These are phyloP conservation scores for Callinectes sapidus DNA, from an alignment of 2,888 invertebrate genomes.

Conservation along the genomic window DNA sequence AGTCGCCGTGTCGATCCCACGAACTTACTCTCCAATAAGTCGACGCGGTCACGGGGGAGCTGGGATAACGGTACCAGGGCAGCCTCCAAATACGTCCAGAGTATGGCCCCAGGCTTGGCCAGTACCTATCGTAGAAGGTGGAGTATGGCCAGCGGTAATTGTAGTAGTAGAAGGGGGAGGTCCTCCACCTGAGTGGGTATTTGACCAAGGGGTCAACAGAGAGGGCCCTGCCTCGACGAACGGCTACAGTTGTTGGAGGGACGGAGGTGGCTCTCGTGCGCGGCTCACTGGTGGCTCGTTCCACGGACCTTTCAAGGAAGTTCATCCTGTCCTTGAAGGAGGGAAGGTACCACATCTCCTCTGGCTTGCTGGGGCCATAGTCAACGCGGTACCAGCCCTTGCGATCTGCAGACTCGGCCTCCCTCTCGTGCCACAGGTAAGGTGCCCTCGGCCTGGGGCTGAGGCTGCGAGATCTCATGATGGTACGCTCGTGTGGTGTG, in stretches of 20 bases:
- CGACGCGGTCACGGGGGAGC: slow-evolving; percentile 39
- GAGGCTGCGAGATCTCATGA: slow-evolving; percentile 29
- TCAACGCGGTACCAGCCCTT: slow-evolving; percentile 65
- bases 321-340: slow-evolving; percentile 51
- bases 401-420: slow-evolving; percentile 35
- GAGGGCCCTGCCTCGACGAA: neutral
- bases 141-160: slow-evolving; percentile 16
- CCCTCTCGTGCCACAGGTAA: slow-evolving; percentile 58
- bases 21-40: slow-evolving; percentile 59
- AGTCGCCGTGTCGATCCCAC: neutral
- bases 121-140: slow-evolving; percentile 33
- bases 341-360: slow-evolving; percentile 55
- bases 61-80: slow-evolving; percentile 25
- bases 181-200: neutral
- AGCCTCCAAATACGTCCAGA: slow-evolving; percentile 16
- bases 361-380: slow-evolving; percentile 39
- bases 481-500: neutral
- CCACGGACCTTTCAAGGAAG: slow-evolving; percentile 47
- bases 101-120: slow-evolving; percentile 42
- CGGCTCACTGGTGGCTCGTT: neutral
- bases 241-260: slow-evolving; percentile 36
- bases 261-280: slow-evolving; percentile 41
- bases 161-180: slow-evolving; percentile 38
- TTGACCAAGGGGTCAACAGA: neutral
- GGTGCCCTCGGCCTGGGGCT: slow-evolving; percentile 45